Base-by-base conservation (phyloP, 2,113 vertebrate genomes). In the Synodontis membranacea region DNA sequence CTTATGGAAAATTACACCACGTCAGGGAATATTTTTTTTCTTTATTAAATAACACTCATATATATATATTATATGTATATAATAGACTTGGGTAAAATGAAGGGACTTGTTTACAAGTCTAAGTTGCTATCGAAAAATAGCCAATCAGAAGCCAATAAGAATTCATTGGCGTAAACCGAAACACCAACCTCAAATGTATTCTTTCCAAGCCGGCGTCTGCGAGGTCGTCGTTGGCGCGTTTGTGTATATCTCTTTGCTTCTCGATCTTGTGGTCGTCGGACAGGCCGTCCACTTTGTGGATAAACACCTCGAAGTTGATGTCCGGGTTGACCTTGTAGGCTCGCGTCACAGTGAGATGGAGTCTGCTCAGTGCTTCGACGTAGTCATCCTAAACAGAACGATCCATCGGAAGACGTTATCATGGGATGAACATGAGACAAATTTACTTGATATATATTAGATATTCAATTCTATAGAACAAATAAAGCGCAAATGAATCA, bases 221-320 rank as follows among this genome's bases (percentile, higher is more conserved):
- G 90, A 99, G 96, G 86, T 99, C 98, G 88, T 99, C 98, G 62
- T 99, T 99, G 91, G 98, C 98, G 91, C 98, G 96, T 93, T 99
- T 98, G 92, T 99, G 98, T 92, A 99, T 99, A 93, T 99, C 98
- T 84, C 98, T 95, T 92, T 99, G 98, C 31, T 98, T 99, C 95
- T 99, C 98, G 90, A 99, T 99, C 95, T 99, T 99, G 94, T 99
- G 98, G 92, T 99, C 98, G 88, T 99, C 98, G 0, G 98, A 99
- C 81, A 99, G 95, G 81, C 98, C 98, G 90, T 99, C 98, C 90
- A 99, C 98, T 95, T 99, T 99, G 94, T 99, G 98, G 94, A 99
- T 99, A 89, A 99, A 99, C 93, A 99, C 98, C 92, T 99, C 98
- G 48, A 99, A 99, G 94, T 99, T 99, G 94, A 99, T 99, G 91